Evolutionary conservation across 2,888 invertebrate genomes (phyloP), one percentile per base, ranked within the genome.

Genomic region (Hofmannophila pseudospretella): DNA sequence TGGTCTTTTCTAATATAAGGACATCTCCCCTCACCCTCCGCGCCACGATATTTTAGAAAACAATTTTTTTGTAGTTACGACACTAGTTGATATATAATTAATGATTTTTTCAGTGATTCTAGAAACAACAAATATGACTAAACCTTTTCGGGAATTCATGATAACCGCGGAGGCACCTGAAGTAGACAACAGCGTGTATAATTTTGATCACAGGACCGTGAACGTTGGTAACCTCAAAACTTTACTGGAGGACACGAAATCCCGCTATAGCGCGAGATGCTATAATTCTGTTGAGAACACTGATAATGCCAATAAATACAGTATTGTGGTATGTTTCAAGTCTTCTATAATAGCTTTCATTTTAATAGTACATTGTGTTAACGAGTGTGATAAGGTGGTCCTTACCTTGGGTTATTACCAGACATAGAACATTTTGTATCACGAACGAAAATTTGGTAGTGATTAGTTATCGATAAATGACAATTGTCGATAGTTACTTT

Each of bases 101-200:
- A 16, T 16, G 16, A 16, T 16, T 16, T 19, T 51, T 49, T 7
- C 48, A 81, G 82, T 84, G 36, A 63, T 61, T 7, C 46, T 84
- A 10, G 50, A 54, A n/a, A 48, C 74, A 0, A 55, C 41, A 4
- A 41, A 61, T 9, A 12, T 19, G 0, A 57, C 50, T 1, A 68
- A 71, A 0, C 68, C 79, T 0, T 85, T 86, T 48, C 67, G 69
- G 10, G 71, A 71, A 68, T 86, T 84, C 55, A 84, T 86, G 82
- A 79, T 86, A 36, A 84, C 84, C 0, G 81, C 73, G 0, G 85
- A 86, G 34, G 78, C 84, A 34, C 82, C 85, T 0, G 65, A 67
- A 0, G 56, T 76, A 4, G 85, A 84, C 41, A 57, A 65, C 22
- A 63, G 48, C 8, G 49, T 57, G 0, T 58, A 63, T 9, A 63